phyloP scores from a whole-genome alignment of 35 echinoderm and acorn worm species.

The Chiridota heheva region DNA sequence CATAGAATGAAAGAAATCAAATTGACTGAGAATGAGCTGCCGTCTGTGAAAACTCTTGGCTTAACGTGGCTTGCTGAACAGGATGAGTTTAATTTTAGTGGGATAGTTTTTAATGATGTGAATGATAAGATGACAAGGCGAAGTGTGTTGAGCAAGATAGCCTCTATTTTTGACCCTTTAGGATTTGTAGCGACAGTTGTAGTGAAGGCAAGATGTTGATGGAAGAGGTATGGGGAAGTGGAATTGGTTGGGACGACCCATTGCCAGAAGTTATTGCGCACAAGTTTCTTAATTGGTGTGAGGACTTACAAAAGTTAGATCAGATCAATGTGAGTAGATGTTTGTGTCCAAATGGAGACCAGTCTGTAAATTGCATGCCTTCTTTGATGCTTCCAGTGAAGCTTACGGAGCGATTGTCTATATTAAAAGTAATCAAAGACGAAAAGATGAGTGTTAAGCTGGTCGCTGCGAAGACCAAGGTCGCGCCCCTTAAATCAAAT shows the following conservation, averaged over 20 bases:
- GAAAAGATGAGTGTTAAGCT: not conserved
- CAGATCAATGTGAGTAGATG: slow-evolving; percentile 21
- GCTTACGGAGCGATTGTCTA: slow-evolving; percentile 36
- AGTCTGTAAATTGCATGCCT: slow-evolving; percentile 11
- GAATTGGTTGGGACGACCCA: not conserved
- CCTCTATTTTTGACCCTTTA: slow-evolving; percentile 17
- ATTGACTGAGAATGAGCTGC: not conserved
- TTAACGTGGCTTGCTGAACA: no score
- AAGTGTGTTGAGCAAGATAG: slow-evolving; percentile 3
- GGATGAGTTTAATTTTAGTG: no score
- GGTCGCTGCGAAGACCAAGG: slow-evolving; percentile 34
- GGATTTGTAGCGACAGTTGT: not conserved
- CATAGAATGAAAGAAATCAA: slow-evolving; percentile 24
- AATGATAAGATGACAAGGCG: not conserved
- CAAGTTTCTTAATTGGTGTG: slow-evolving; percentile 5
- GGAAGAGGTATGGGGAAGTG: slow-evolving; percentile 9
- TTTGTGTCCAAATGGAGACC: not conserved
- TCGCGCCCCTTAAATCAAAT: slow-evolving; percentile 20
- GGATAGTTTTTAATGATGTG: no score
- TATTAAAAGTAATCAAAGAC: not conserved
- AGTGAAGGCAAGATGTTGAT: slow-evolving; percentile 9
- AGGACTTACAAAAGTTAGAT: not conserved
- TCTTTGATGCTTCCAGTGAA: slow-evolving; percentile 34
- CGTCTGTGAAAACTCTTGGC: not conserved
- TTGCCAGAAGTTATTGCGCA: not conserved